phyloP scores from a whole-genome alignment of 2,113 vertebrate genomes.

The Forbesichthys papilliferus region DNA sequence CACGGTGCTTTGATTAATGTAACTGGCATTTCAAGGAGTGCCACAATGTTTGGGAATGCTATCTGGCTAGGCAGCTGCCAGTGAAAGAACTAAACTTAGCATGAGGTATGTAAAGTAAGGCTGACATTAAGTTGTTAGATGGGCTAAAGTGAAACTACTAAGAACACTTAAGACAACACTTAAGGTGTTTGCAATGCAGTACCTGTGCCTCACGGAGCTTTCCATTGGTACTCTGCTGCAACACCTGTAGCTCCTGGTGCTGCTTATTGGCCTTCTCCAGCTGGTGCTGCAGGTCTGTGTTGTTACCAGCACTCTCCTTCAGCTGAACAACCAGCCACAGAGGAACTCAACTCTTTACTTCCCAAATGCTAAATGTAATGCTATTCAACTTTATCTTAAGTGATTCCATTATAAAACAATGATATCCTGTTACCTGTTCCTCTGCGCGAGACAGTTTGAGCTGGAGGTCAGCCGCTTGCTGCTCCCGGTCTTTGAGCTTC shows the following conservation, averaged over 20 bases:
- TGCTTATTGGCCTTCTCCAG: constrained; percentile 95
- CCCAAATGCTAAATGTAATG: background rate
- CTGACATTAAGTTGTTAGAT: too few species aligned
- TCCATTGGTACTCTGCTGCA: constrained; percentile 91
- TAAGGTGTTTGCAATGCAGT: constrained; percentile 18
- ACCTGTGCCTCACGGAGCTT: constrained; percentile 97
- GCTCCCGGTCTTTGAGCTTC: constrained; percentile 95
- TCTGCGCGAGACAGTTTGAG: constrained; percentile 92
- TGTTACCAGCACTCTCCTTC: constrained; percentile 85
- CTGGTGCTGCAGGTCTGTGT: constrained; percentile 90
- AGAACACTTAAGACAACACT: background rate
- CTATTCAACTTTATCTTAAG: background rate
- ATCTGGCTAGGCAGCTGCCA: too few species aligned
- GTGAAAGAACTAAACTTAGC: too few species aligned
- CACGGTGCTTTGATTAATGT: too few species aligned
- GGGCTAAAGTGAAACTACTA: too few species aligned
- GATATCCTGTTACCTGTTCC: constrained; percentile 82
- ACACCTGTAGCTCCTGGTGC: constrained; percentile 90
- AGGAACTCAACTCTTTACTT: background rate
- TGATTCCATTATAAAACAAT: background rate
- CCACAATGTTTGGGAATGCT: too few species aligned
- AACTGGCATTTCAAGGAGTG: too few species aligned
- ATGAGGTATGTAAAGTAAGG: too few species aligned
- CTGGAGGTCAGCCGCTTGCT: constrained; percentile 92
- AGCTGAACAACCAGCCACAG: constrained; percentile 73